Conservation (phyloP, 92 coral and sea anemone species). For the Montipora capitata region DNA sequence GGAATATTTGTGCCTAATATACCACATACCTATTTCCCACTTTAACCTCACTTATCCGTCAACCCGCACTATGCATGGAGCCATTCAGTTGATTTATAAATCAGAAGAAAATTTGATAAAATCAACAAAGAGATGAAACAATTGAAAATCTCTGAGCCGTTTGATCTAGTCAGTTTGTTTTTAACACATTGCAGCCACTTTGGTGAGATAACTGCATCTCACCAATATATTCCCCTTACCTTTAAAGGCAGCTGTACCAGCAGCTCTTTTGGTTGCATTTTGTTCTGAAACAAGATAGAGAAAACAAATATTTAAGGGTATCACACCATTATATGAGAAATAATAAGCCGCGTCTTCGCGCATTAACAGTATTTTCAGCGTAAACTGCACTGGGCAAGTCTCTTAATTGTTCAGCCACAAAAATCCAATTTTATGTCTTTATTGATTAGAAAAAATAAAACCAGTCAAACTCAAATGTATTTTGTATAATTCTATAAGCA, state of each 20-base stretch:
- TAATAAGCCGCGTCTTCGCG: conserved; percentile 3
- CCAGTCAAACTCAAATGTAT: conserved; percentile 13
- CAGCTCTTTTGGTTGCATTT: conserved; percentile 8
- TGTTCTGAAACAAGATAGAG: conserved; percentile 28
- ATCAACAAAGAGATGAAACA: background rate
- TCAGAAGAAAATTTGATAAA: background rate
- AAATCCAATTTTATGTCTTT: background rate
- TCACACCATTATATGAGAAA: conserved; percentile 5
- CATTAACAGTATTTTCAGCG: conserved; percentile 4
- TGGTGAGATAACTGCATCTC: background rate
- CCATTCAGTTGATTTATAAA: background rate
- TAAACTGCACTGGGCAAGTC: background rate
- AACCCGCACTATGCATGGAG: background rate
- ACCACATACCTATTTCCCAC: background rate
- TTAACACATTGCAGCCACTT: background rate
- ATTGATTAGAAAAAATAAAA: background rate
- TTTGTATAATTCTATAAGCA: background rate
- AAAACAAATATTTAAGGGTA: background rate
- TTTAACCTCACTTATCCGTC: background rate
- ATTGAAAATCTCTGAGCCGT: background rate
- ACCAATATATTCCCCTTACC: conserved; percentile 1
- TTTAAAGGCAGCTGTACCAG: conserved; percentile 2
- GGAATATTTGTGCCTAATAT: background rate
- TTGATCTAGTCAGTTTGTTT: background rate
- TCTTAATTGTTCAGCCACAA: conserved; percentile 7